Percentiles rank a stretch among this genome's conserved stretches.
These are phyloP conservation scores for Sthenelais limicola DNA, from an alignment of 2,888 invertebrate genomes.

Conservation along the genomic window DNA sequence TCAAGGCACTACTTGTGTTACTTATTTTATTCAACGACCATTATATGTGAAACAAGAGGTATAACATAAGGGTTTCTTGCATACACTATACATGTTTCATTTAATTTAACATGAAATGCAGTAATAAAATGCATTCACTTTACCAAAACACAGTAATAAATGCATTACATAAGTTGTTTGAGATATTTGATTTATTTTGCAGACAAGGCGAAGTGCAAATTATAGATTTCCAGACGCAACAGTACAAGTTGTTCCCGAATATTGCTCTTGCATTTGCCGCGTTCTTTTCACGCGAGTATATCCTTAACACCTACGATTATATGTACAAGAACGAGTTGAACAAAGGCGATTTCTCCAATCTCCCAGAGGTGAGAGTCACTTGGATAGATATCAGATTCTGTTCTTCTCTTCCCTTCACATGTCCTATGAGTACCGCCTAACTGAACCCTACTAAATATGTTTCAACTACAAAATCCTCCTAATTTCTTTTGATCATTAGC, in stretches of 20 bases:
- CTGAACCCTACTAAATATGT: no score
- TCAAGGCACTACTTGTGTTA: no score
- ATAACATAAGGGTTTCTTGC: no score
- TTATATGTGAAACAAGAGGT: no score
- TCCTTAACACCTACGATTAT: conserved; percentile 51
- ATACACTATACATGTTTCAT: no score
- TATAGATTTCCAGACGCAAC: conserved; percentile 93
- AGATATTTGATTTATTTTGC: neutral
- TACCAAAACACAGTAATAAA: neutral
- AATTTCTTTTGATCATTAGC: conserved; percentile 72
- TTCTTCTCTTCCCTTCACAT: no score
- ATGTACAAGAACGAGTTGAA: conserved; percentile 75
- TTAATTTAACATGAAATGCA: neutral
- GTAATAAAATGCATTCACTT: neutral
- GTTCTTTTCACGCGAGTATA: conserved; percentile 75
- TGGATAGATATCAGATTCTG: no score
- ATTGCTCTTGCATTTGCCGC: conserved; percentile 87
- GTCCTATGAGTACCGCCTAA: no score
- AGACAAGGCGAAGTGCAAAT: conserved; percentile 84
- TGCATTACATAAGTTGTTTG: neutral
- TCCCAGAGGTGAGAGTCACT: conserved; percentile 88
- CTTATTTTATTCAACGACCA: no score
- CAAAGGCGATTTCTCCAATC: conserved; percentile 83
- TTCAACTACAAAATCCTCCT: neutral
- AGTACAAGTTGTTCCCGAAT: conserved; percentile 89